phyloP scores from a whole-genome alignment of 2,888 invertebrate genomes.

The Lutraria lutraria region DNA sequence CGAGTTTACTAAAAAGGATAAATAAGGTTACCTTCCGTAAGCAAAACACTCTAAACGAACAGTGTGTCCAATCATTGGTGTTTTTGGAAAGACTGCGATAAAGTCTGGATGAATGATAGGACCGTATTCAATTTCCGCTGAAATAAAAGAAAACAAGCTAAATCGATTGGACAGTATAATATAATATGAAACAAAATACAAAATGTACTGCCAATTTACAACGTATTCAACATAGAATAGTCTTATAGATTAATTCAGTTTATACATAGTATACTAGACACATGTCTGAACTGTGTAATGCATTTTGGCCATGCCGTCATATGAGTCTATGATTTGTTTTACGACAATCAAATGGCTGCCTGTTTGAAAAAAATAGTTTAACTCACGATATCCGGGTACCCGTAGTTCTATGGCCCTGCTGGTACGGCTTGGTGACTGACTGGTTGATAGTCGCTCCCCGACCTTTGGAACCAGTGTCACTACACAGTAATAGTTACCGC shows the following conservation, averaged over 20 bases:
- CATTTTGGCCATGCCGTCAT: no score
- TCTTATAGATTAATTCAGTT: no score
- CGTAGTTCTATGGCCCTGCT: slow-evolving; percentile 74
- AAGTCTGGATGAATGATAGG: slow-evolving; percentile 96
- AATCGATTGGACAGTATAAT: background rate
- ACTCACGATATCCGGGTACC: slow-evolving; percentile 73
- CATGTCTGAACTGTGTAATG: no score
- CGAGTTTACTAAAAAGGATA: background rate
- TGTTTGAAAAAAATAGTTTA: background rate
- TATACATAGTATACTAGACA: no score
- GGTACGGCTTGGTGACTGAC: slow-evolving; percentile 70
- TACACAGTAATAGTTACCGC: slow-evolving; percentile 74
- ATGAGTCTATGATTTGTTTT: no score
- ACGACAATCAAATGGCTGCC: no score
- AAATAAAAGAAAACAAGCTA: slow-evolving; percentile 26
- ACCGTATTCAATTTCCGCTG: slow-evolving; percentile 78
- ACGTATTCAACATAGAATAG: no score
- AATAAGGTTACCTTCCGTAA: slow-evolving; percentile 94
- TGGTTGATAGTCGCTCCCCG: slow-evolving; percentile 64
- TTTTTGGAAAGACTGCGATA: slow-evolving; percentile 97
- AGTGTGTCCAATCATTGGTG: slow-evolving; percentile 95
- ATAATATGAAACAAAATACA: no score
- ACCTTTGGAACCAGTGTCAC: slow-evolving; percentile 71
- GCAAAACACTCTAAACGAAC: slow-evolving; percentile 97
- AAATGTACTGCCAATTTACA: no score